Conservation (phyloP, 2,113 vertebrate genomes). For the Anhinga anhinga region DNA sequence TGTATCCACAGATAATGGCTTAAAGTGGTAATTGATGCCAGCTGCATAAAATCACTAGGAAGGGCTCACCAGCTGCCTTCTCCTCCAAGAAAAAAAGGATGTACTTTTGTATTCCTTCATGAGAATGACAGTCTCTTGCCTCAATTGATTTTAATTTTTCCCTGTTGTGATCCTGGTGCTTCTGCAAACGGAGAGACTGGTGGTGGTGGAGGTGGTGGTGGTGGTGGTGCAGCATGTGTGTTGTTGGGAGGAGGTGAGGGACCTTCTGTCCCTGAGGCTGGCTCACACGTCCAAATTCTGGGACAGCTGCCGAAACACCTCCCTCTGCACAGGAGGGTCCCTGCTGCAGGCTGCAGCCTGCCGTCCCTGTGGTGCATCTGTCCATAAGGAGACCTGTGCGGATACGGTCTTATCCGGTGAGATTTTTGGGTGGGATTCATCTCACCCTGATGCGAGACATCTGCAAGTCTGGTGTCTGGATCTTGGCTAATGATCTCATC, state of each 20-base stretch:
- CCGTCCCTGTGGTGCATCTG: background rate
- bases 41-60: constrained; percentile 62
- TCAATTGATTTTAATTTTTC: background rate
- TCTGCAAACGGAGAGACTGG: background rate
- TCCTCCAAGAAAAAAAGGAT: constrained; percentile 13
- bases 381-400: background rate
- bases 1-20: constrained; percentile 44
- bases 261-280: background rate
- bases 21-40: constrained; percentile 69
- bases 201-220: background rate
- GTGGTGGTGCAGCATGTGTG: background rate
- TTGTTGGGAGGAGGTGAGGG: background rate
- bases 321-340: background rate
- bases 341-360: background rate
- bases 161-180: background rate
- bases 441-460: background rate
- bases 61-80: constrained; percentile 56
- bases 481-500: constrained; percentile 14
- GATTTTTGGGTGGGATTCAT: background rate
- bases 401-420: background rate
- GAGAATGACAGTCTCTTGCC: background rate
- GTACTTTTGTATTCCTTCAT: constrained; percentile 2
- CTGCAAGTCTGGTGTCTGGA: background rate
- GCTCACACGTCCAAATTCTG: background rate
- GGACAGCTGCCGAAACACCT: accelerated